Evolutionary conservation across 2,797 vertebrate genomes (phyloP), one percentile per base, ranked within the genome.

Genomic region (Coilia nasus): DNA sequence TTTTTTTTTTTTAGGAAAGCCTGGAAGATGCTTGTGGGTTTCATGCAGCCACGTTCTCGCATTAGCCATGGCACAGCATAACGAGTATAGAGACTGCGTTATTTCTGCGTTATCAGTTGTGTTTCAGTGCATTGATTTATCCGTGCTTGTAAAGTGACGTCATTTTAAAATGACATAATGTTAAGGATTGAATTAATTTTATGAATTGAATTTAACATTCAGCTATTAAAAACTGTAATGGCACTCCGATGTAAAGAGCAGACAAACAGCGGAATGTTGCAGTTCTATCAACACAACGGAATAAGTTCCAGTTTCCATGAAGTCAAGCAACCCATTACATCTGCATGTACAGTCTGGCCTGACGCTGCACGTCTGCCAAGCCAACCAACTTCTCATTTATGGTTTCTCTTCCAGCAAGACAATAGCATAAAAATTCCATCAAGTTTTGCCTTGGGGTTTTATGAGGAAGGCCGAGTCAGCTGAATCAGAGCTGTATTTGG

Each of bases 271-370:
- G 21, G 19, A 44, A 21, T 78, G 71, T 44, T 44, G 67, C 14
- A 17, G 71, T 44, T 78, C 81, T 81, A 90, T 82, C 88, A 81
- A 41, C 60, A 87, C 85, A 86, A 88, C 88, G 82, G 82, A 88
- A 89, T 89, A 67, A 87, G 83, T 78, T 54, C 46, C 64, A 83
- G 88, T 89, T 89, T 90, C 89, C 89, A 82, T 87, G 85, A 87
- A 78, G 86, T 85, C 54, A 41, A 10, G 35, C 28, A n/a, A 31
- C 17, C 44, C 64, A 35, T 31, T 83, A 80, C 25, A 25, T 83
- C 82, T 84, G 54, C 83, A 85, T 82, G 84, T 82, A 54, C 54
- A 80, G 82, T 87, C 84, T 78, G 56, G 78, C 64, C n/a, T 81
- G 56, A 81, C 50, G 60, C 31, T 81, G 50, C 31, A 54, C 21